Conservation (phyloP, 1,140 invertebrate genomes). For the Papilio glaucus region DNA sequence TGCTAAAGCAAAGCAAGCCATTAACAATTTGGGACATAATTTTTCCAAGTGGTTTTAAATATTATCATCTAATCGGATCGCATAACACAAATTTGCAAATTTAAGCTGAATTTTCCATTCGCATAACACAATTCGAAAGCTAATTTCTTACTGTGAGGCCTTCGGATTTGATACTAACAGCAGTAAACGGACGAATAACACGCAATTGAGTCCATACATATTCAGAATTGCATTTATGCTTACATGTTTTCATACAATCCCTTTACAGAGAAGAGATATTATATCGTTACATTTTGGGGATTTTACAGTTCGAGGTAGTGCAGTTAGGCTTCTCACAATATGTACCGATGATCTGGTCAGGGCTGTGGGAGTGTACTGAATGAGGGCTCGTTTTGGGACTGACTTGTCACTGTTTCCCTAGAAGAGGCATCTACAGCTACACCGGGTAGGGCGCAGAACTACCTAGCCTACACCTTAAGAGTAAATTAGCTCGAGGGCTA, state of each 20-base stretch:
- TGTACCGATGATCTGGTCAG: no score
- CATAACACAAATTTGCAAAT: neutral
- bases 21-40: no score
- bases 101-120: neutral
- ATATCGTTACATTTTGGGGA: neutral
- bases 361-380: no score
- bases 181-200: conserved; percentile 12
- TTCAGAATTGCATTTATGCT: conserved; percentile 19
- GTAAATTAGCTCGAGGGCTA: no score
- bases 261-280: neutral
- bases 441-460: no score
- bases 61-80: neutral
- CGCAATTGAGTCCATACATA: conserved; percentile 3
- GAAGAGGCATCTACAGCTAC: no score
- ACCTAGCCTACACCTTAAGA: no score
- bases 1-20: no score
- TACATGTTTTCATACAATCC: neutral
- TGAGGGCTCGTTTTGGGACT: no score
- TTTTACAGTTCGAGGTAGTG: no score
- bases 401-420: no score
- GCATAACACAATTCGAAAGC: neutral
- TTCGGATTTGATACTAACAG: conserved; percentile 16
- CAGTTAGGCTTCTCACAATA: no score
- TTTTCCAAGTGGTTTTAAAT: neutral
- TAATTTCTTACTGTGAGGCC: conserved; percentile 9